Evolutionary conservation across 2,888 invertebrate species (phyloP).

Genomic region (Rhamphomyia laevipes): DNA sequence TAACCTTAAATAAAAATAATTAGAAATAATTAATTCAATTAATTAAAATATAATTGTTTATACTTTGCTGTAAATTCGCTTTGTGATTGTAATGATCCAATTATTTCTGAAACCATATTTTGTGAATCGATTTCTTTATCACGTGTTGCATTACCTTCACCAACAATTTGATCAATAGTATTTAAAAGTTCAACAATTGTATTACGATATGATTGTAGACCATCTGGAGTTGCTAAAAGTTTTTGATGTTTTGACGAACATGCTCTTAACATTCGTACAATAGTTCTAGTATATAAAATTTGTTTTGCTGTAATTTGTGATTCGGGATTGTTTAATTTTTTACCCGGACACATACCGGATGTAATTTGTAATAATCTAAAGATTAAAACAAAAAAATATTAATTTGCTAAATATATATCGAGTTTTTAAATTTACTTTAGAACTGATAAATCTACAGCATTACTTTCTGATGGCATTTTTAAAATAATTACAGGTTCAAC

Average conservation of each 20-base stretch:
- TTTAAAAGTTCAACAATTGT: constrained; percentile 27
- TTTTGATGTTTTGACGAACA: constrained; percentile 32
- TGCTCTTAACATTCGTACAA: constrained; percentile 27
- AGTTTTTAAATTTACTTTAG: constrained; percentile 44
- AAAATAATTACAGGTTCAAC: constrained; percentile 58
- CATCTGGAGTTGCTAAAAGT: constrained; percentile 29
- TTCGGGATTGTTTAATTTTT: constrained; percentile 14
- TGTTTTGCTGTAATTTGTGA: constrained; percentile 29
- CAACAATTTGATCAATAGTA: constrained; percentile 23
- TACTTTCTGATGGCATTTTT: constrained; percentile 37
- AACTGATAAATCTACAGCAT: constrained; percentile 46
- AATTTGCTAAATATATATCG: constrained; percentile 2
- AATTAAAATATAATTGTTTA: neutral
- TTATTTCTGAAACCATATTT: constrained; percentile 31
- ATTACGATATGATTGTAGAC: constrained; percentile 23
- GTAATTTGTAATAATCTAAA: constrained; percentile 10
- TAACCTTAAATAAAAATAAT: constrained; percentile 15
- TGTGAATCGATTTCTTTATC: constrained; percentile 29
- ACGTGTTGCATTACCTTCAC: constrained; percentile 18
- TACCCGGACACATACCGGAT: constrained; percentile 20
- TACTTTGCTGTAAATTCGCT: constrained; percentile 31
- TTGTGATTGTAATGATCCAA: constrained; percentile 31
- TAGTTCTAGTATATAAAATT: constrained; percentile 31
- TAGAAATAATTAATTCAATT: neutral
- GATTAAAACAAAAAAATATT: constrained; percentile 7